Percentiles rank a stretch among this genome's conserved stretches.
These are phyloP conservation scores for Myotis myotis DNA, from an alignment of 2,797 vertebrate species.

Conservation along the genomic window DNA sequence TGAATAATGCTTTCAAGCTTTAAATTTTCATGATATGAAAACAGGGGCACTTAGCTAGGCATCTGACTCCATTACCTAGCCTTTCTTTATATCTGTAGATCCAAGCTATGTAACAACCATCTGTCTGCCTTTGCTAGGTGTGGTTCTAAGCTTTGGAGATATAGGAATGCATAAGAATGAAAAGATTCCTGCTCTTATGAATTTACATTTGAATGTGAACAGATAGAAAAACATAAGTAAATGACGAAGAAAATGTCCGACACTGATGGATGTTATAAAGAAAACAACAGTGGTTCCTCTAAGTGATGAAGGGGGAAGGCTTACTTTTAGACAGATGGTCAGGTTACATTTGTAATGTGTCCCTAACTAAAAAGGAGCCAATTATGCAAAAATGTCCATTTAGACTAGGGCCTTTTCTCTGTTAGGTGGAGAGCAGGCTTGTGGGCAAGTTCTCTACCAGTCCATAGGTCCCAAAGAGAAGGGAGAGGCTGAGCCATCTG, in stretches of 20 bases:
- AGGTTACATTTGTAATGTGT: not conserved
- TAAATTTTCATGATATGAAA: not conserved
- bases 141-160: not conserved
- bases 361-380: not conserved
- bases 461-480: not conserved
- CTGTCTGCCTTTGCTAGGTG: not conserved
- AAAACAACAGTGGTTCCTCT: not conserved
- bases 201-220: not conserved
- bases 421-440: not conserved
- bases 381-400: not conserved
- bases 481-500: not conserved
- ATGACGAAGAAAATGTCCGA: not conserved
- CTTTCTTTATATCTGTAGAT: not conserved
- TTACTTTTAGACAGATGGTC: not conserved
- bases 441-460: not conserved
- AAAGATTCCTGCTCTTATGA: not conserved
- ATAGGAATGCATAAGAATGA: not conserved
- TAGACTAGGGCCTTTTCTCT: not conserved
- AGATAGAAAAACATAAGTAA: not conserved
- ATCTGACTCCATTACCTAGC: not conserved
- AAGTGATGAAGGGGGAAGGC: fast-evolving
- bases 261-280: not conserved
- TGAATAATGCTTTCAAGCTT: not conserved
- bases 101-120: not conserved
- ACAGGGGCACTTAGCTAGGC: not conserved